Evolutionary conservation across 2,113 vertebrate genomes (phyloP).

Genomic region (Strix aluco): DNA sequence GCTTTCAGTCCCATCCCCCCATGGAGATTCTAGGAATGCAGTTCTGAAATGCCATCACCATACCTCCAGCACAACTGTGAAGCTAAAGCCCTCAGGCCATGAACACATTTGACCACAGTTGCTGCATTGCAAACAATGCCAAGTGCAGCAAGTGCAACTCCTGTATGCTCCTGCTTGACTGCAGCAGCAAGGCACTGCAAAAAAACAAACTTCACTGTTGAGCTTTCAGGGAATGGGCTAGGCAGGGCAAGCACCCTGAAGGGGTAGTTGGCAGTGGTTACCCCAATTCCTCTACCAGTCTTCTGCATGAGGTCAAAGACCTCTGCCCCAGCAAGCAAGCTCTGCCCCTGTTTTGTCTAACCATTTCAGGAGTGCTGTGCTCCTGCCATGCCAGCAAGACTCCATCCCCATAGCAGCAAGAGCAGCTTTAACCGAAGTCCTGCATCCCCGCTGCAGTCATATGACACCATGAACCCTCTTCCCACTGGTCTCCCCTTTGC

Average conservation of each 20-base stretch:
- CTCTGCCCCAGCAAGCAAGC: too few relatives aligned
- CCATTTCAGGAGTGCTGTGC: too few relatives aligned
- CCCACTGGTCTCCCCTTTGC: fast-evolving
- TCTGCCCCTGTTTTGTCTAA: too few relatives aligned
- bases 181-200: neutral
- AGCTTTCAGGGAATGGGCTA: neutral
- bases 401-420: neutral
- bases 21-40: fast-evolving
- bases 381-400: neutral
- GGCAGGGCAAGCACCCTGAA: too few relatives aligned
- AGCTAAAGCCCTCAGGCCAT: too few relatives aligned
- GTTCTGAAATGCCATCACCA: neutral
- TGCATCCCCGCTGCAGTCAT: too few relatives aligned
- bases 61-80: neutral
- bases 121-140: fast-evolving
- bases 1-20: fast-evolving
- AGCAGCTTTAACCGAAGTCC: neutral
- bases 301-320: neutral
- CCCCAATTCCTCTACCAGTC: too few relatives aligned
- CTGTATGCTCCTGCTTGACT: neutral
- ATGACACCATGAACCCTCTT: fast-evolving
- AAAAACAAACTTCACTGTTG: neutral
- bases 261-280: too few relatives aligned
- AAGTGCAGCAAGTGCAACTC: neutral
- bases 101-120: neutral